Base-by-base conservation (phyloP, 2,113 vertebrate species). In the Thinocorus orbignyianus region DNA sequence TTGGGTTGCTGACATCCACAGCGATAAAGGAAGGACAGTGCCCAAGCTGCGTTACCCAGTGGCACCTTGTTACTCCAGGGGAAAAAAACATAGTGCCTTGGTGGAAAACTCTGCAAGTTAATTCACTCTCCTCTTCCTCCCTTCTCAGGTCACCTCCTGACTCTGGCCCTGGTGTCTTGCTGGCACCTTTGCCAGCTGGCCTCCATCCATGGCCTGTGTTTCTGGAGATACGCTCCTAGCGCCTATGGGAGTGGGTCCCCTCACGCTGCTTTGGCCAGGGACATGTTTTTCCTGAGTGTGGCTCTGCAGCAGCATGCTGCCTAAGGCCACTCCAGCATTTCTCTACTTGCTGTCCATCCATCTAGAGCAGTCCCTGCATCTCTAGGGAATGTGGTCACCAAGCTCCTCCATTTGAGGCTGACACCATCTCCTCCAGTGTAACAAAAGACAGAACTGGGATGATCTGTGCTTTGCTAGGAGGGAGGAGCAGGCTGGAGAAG, bases 251-350 rank as follows among this genome's bases (percentile, higher is more conserved):
- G 39, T 15, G 81, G 78, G 66, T 49, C 25, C 0, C 6, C 14
- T 16, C 46, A 0, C 2, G 1, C 61, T 76, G 64, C 58, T 48
- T n/a, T 77, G 72, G 41, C 72, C 39, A 20, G 25, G 51, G 72
- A 14, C 5, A 0, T 7, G 39, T 28, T 52, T 41, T 44, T 41
- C 28, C 58, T 26, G 73, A 64, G 64, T 3, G 0, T 2, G 9
- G 61, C 60, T 69, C 49, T 78, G 64, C 46, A 58, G 79, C 91
- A 49, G 60, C 62, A 16, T 2, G 0, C 25, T 62, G 55, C 61
- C 55, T 42, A n/a, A 25, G 37, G 49, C 54, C 41, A 49, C 33
- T 39, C 58, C 39, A 23, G 12, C 1, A 28, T 23, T 70, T 11
- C 79, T 64, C 49, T 65, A 10, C 39, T 85, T 0, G 0, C 44